A percentile compares a stretch with the other conserved stretches of the same genome.
Conservation (phyloP, 2,797 vertebrate species). For the Onychomys leucogaster region DNA sequence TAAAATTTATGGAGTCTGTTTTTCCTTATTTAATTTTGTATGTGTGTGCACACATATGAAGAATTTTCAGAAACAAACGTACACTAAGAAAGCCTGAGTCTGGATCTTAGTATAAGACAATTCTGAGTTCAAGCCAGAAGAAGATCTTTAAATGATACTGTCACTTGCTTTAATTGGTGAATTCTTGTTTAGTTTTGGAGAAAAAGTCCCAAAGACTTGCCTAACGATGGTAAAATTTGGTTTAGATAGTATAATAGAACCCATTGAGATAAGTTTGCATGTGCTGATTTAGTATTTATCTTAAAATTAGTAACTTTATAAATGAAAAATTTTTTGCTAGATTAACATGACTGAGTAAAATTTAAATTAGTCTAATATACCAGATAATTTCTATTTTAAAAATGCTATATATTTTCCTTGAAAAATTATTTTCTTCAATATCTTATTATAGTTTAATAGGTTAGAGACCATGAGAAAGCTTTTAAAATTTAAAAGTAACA, state of each 20-base stretch:
- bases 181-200: constrained; percentile 52
- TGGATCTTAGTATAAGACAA: constrained; percentile 23
- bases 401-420: constrained; percentile 28
- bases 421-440: constrained; percentile 62
- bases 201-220: not conserved
- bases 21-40: constrained; percentile 22
- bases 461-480: constrained; percentile 33
- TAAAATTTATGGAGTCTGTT: not conserved
- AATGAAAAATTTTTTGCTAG: constrained; percentile 51
- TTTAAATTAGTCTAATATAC: constrained; percentile 50
- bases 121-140: constrained; percentile 52
- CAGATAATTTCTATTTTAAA: constrained; percentile 30
- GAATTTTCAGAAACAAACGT: constrained; percentile 49
- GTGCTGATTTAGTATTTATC: constrained; percentile 51
- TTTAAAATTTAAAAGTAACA: constrained; percentile 49
- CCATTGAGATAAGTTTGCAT: constrained; percentile 38
- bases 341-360: constrained; percentile 30
- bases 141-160: not conserved
- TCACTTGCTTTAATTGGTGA: constrained; percentile 27
- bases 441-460: not conserved
- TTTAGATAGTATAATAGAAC: constrained; percentile 17
- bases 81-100: not conserved
- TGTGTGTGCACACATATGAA: not conserved
- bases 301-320: constrained; percentile 65
- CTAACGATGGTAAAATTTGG: constrained; percentile 16